phyloP scores from a whole-genome alignment of 1,140 invertebrate genomes.

The Diabrotica virgifera region DNA sequence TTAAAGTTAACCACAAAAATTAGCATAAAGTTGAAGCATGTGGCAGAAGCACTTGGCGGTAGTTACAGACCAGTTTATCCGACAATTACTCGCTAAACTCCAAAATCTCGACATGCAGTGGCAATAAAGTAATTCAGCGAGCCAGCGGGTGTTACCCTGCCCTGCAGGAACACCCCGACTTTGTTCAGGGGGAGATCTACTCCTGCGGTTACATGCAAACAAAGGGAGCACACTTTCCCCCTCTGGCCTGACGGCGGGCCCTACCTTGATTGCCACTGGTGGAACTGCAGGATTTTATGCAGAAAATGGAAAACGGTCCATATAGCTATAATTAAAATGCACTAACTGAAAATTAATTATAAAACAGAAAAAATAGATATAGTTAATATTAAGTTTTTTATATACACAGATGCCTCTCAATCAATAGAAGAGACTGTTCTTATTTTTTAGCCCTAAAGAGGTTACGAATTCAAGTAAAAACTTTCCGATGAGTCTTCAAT shows the following conservation, averaged over 20 bases:
- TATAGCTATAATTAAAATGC: too few relatives aligned
- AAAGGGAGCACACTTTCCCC: slow-evolving; percentile 11
- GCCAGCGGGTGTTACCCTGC: slow-evolving; percentile 9
- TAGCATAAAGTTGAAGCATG: too few relatives aligned
- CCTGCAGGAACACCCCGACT: slow-evolving; percentile 8
- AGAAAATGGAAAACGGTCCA: too few relatives aligned
- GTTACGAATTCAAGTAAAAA: too few relatives aligned
- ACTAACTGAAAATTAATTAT: too few relatives aligned
- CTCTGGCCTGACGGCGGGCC: neutral
- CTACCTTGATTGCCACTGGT: slow-evolving; percentile 5
- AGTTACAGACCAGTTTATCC: slow-evolving; percentile 6
- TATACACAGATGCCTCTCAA: too few relatives aligned
- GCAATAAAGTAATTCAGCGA: slow-evolving; percentile 14
- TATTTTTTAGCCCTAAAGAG: too few relatives aligned
- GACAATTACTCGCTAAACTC: slow-evolving; percentile 13
- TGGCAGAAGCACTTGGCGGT: neutral
- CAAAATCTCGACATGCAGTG: slow-evolving; percentile 12
- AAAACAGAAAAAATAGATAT: too few relatives aligned
- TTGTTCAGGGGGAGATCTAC: slow-evolving; percentile 12
- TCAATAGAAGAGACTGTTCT: too few relatives aligned
- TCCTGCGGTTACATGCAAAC: slow-evolving; percentile 20
- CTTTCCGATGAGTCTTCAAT: too few relatives aligned
- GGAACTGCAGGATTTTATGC: neutral
- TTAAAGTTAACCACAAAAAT: too few relatives aligned
- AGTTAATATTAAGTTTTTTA: too few relatives aligned